These are phyloP conservation scores for Erynnis tages DNA, from an alignment of 2,888 invertebrate species.

Conservation along the genomic window DNA sequence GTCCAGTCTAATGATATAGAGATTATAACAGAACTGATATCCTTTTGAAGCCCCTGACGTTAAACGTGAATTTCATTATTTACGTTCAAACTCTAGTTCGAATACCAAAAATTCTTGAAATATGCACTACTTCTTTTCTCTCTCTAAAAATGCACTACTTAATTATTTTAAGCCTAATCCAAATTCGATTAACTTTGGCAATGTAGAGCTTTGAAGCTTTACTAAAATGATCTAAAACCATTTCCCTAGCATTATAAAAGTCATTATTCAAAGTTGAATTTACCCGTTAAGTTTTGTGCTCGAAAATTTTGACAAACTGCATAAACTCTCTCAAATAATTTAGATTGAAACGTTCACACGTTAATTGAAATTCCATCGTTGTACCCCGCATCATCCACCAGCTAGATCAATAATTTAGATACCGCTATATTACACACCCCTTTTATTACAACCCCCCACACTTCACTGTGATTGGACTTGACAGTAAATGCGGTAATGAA, in stretches of 20 bases:
- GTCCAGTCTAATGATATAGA: not conserved
- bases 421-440: conserved; percentile 27
- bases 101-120: no score
- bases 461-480: conserved; percentile 2
- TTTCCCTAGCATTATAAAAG: not conserved
- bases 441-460: conserved; percentile 6
- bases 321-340: conserved; percentile 23
- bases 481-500: conserved; percentile 7
- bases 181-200: no score
- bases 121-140: no score
- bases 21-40: not conserved
- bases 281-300: conserved; percentile 4
- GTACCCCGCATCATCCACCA: conserved; percentile 45
- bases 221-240: not conserved
- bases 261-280: conserved; percentile 19
- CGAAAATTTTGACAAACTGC: conserved; percentile 21
- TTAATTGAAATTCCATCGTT: conserved; percentile 61
- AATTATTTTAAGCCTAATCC: no score
- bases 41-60: not conserved
- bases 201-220: no score
- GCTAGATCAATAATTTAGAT: conserved; percentile 63
- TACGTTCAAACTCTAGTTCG: no score
- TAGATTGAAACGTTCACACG: conserved; percentile 36
- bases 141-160: no score
- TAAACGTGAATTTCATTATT: no score